Evolutionary conservation across 2,888 invertebrate species (phyloP).

Genomic region (Falcaria lacertinaria): DNA sequence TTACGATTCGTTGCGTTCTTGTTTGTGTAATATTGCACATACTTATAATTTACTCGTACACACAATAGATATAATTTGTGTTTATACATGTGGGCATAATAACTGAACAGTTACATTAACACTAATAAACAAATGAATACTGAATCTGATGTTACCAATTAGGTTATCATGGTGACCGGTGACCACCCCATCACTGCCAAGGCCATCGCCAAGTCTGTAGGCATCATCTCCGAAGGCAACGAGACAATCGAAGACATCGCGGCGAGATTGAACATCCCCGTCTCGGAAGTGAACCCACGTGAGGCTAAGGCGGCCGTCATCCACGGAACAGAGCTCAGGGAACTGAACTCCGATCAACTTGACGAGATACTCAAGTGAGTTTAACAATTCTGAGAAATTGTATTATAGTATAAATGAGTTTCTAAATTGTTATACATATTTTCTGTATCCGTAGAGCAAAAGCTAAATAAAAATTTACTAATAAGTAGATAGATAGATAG

Average conservation of each 20-base stretch:
- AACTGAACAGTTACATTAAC: too few relatives aligned
- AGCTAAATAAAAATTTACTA: too few relatives aligned
- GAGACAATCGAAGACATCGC: constrained; percentile 97
- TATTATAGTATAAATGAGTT: too few relatives aligned
- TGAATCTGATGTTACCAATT: constrained; percentile 16
- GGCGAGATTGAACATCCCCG: constrained; percentile 91
- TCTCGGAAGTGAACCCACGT: constrained; percentile 93
- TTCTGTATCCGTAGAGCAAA: too few relatives aligned
- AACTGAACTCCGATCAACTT: constrained; percentile 90
- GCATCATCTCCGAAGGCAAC: constrained; percentile 96
- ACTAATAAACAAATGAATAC: too few relatives aligned
- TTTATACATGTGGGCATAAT: constrained; percentile 7
- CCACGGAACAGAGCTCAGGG: constrained; percentile 93
- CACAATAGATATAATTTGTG: too few relatives aligned
- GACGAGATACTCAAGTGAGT: constrained; percentile 91
- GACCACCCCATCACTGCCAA: constrained; percentile 98
- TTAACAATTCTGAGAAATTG: too few relatives aligned
- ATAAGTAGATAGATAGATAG: too few relatives aligned
- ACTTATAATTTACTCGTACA: too few relatives aligned
- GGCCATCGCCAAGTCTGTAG: constrained; percentile 96
- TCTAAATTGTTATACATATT: too few relatives aligned
- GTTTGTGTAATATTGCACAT: too few relatives aligned
- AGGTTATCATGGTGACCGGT: constrained; percentile 96
- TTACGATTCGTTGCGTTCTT: too few relatives aligned
- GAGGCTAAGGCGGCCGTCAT: constrained; percentile 96